Evolutionary conservation across 2,888 invertebrate genomes (phyloP), one percentile per base, ranked within the genome.

Genomic region (Drosophila percnosoma): DNA sequence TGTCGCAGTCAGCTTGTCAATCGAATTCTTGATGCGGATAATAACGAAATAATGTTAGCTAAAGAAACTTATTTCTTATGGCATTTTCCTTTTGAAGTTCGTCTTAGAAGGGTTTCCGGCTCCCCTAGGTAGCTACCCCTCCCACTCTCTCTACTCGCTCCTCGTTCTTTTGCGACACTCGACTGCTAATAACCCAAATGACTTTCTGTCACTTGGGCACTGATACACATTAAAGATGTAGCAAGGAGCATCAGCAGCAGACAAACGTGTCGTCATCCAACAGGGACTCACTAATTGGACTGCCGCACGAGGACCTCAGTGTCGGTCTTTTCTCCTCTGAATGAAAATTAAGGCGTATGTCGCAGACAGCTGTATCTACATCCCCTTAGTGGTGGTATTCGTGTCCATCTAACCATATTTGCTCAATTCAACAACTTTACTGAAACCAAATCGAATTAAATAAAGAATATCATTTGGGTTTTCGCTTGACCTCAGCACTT

Each of bases 1-100:
- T 49, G 68, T 64, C 54, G 61, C 40, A 54, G 63, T 48, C 63
- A 54, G 78, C 52, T 71, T 87, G 87, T 87, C 87, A 87, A 87
- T 87, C 89, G 87, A 84, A 69, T 82, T 76, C 81, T 89, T 90
- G 90, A 82, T 87, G 89, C 81, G 89, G 82, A 87, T 90, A 90
- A 90, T 89, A 90, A 90, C 88, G 84, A 89, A 90, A 89, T 90
- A 90, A 90, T 90, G 86, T 81, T 82, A 79, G 79, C 68, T 75
- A 63, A 71, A 64, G 74, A 77, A 76, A 80, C 70, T 83, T 81
- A 68, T 78, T 78, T 80, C 68, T 78, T 60, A 69, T 72, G 69
- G 72, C 73, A 64, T 77, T 62, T 68, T 60, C 45, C 81, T 77
- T 83, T 82, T 84, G 82, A 80, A 76, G 78, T 82, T 75, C 48